Base-by-base conservation (phyloP, 35 echinoderm and acorn worm species). In the Ophiothrix spiculata region DNA sequence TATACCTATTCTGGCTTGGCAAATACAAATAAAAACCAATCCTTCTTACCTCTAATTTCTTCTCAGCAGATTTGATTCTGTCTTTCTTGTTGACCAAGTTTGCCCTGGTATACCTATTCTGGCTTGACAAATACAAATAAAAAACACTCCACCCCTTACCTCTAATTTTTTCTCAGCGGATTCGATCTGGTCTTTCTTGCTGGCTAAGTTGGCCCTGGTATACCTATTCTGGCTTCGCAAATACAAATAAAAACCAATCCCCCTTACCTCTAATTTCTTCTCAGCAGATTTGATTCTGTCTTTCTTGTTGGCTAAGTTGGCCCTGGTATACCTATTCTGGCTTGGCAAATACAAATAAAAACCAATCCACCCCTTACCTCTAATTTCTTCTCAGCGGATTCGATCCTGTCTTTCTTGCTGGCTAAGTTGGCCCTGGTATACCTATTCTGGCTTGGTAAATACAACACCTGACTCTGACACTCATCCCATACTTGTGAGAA, bases 401-500 rank as follows among this genome's bases (percentile, higher is more conserved):
- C 94, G 25, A 97, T 90, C 77, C 94, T 76, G 36, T 97, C 94
- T 63, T 97, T 97, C 83, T 97, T 97, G 41, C 94, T 97, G 79
- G 91, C 94, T 79, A 93, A 79, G 90, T 97, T 97, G 33, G 94
- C 94, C 25, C 94, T 86, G 79, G 94, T 97, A 63, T 97, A 97
- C 17, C 91, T 75, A 33, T 97, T 97, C 84, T 97, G 91, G 25
- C 81, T 75, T 31, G 94, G 94, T 3, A 97, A 84, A 80, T 90
- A 97, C 37, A 97, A 76, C 0, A 92, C 90, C 80, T 97, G 94
- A 64, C 91, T 93, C 73, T 89, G 91, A 41, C 94, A 97, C 76
- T 97, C 94, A 36, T 97, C 94, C 94, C 94, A 97, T n/a, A 97
- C 94, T 83, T 97, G 94, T 12, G 82, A 86, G 84, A 93, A 97